Percentiles rank a stretch among this genome's conserved stretches.
Evolutionary conservation across 2,888 invertebrate species (phyloP).

Genomic region (Nemoura dubitans): DNA sequence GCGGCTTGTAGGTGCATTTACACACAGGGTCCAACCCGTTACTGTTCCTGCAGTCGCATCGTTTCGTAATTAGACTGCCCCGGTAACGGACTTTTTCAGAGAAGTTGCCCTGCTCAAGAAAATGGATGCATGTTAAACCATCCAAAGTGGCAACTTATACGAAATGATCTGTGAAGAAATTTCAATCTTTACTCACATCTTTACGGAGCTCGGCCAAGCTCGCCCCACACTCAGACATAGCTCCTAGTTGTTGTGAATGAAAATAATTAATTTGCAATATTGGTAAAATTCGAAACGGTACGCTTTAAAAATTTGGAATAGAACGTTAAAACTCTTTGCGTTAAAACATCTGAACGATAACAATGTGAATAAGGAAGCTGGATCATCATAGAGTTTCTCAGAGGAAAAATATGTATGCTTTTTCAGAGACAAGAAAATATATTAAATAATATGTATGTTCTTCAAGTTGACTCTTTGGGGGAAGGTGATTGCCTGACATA

Average conservation of each 20-base stretch:
- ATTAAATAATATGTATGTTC: no score
- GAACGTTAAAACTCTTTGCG: neutral
- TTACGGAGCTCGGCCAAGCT: neutral
- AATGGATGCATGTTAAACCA: no score
- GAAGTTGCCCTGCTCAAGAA: neutral
- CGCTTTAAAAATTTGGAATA: neutral
- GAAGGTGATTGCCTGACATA: no score
- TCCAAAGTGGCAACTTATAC: no score
- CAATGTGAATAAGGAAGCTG: neutral
- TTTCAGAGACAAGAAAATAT: no score
- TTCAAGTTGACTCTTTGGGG: no score
- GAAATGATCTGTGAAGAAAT: neutral
- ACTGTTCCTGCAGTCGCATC: constrained; percentile 1
- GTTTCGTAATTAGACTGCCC: neutral
- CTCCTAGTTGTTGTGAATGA: neutral
- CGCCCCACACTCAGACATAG: constrained; percentile 15
- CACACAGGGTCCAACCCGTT: neutral
- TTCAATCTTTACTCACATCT: neutral
- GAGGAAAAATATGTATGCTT: no score
- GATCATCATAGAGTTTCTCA: no score
- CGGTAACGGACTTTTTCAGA: neutral
- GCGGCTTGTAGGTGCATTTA: neutral
- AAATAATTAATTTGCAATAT: neutral
- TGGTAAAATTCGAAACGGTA: no score
- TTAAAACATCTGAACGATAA: neutral